Base-by-base conservation (phyloP, 2,888 invertebrate species). In the Augiades crinisus region DNA sequence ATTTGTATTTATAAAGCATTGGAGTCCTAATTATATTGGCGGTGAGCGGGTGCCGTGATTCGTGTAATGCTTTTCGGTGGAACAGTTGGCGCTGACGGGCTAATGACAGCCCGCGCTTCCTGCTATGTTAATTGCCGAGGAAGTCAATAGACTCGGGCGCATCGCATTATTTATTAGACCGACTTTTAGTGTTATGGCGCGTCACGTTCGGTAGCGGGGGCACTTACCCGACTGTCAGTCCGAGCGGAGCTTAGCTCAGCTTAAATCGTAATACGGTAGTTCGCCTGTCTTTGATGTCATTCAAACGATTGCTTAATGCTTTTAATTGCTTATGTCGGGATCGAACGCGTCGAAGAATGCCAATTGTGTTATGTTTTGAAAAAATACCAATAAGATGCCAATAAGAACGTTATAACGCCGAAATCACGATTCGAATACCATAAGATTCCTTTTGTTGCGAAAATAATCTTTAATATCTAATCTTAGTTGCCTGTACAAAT, bases 251-350 rank as follows among this genome's bases (percentile, higher is more conserved):
- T 85, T 81, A 84, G 70, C 69, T 69, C 77, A 78, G 84, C 85
- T 87, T 85, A 87, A 72, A 86, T 86, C 87, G 87, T 88, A 88
- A 86, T 78, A 86, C 88, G 80, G 88, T 87, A 88, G 88, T 87
- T 73, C 75, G 75, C 70, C 70, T 72, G 77, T 75, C 74, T 72
- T 75, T 72, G 70, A 69, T 76, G 77, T 77, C 78, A 72, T 78
- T 82, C 78, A 73, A 73, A 63, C 64, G 68, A 64, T 81, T 81
- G 75, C 82, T 76, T 78, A 82, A 82, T 74, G 71, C 69, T 68
- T 75, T 83, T 83, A 82, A 85, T 83, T 84, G 75, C 72, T 67
- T 57, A 68, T 61, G 61, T 63, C 57, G 62, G 61, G 61, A 63
- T 58, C 62, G 53, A 72, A 64, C 68, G 16, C 37, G 36, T 38